phyloP scores from a whole-genome alignment of 2,888 invertebrate genomes.

The Trichacis sp. region DNA sequence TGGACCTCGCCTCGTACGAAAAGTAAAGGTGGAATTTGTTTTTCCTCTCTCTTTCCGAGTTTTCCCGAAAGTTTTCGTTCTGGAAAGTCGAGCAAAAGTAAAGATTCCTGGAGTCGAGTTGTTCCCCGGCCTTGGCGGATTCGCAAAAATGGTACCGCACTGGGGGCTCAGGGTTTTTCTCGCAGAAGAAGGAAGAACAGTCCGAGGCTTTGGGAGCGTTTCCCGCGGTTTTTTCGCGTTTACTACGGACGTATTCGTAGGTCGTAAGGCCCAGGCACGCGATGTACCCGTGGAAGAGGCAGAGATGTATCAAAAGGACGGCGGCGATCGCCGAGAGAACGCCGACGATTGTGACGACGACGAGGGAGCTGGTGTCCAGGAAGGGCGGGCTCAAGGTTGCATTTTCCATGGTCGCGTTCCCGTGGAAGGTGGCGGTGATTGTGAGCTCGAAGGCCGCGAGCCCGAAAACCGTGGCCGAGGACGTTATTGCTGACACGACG shows the following conservation, averaged over 20 bases:
- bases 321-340: constrained; percentile 81
- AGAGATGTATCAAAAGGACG: constrained; percentile 83
- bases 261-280: constrained; percentile 87
- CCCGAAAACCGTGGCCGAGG: constrained; percentile 78
- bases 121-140: constrained; percentile 11
- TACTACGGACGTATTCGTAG: constrained; percentile 83
- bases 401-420: constrained; percentile 66
- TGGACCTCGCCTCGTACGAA: constrained; percentile 57
- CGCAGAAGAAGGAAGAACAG: constrained; percentile 20
- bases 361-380: constrained; percentile 69
- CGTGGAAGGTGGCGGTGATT: too few relatives aligned
- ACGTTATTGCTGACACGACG: constrained; percentile 82
- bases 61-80: constrained; percentile 1
- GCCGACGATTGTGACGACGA: constrained; percentile 70
- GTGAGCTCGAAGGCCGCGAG: constrained; percentile 80
- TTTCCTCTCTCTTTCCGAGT: constrained; percentile 38
- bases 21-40: constrained; percentile 63
- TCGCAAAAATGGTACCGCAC: constrained; percentile 56
- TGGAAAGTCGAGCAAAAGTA: constrained; percentile 56
- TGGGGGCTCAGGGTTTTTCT: constrained; percentile 23
- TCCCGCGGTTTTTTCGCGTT: constrained; percentile 49
- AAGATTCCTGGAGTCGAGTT: constrained; percentile 43
- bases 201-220: constrained; percentile 21
- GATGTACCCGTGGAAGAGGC: constrained; percentile 90
- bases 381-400: constrained; percentile 51